phyloP scores from a whole-genome alignment of 1,140 invertebrate species.

The Leptopilina boulardi region DNA sequence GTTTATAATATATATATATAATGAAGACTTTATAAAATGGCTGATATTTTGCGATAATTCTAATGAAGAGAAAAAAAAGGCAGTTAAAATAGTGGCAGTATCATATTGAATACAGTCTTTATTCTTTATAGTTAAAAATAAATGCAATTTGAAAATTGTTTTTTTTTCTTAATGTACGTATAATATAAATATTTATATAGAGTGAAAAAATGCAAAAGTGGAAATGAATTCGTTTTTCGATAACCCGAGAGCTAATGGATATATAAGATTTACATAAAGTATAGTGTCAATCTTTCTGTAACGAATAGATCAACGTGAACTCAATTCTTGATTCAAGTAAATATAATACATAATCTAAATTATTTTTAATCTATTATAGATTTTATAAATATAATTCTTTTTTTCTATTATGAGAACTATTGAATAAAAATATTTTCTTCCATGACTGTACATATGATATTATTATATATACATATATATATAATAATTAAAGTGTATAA shows the following conservation, averaged over 20 bases:
- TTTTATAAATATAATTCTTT: not conserved
- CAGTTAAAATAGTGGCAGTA: constrained; percentile 1
- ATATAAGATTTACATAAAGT: not conserved
- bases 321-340: constrained; percentile 1
- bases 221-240: not conserved
- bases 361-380: not conserved
- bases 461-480: not conserved
- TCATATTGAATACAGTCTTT: constrained; percentile 4
- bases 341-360: not conserved
- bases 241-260: constrained; percentile 50
- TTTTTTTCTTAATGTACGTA: not conserved
- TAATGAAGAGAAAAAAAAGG: not conserved
- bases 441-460: not conserved
- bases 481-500: not conserved
- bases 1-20: too few relatives aligned
- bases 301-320: constrained; percentile 1
- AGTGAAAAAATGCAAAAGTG: constrained; percentile 19
- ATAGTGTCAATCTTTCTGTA: constrained; percentile 15
- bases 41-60: not conserved
- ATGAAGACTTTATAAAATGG: not conserved
- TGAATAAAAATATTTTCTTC: constrained; percentile 36
- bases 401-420: constrained; percentile 50
- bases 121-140: not conserved
- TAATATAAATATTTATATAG: not conserved
- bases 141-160: not conserved